phyloP scores from a whole-genome alignment of 2,113 vertebrate species.

The Microcebus griseorufus region DNA sequence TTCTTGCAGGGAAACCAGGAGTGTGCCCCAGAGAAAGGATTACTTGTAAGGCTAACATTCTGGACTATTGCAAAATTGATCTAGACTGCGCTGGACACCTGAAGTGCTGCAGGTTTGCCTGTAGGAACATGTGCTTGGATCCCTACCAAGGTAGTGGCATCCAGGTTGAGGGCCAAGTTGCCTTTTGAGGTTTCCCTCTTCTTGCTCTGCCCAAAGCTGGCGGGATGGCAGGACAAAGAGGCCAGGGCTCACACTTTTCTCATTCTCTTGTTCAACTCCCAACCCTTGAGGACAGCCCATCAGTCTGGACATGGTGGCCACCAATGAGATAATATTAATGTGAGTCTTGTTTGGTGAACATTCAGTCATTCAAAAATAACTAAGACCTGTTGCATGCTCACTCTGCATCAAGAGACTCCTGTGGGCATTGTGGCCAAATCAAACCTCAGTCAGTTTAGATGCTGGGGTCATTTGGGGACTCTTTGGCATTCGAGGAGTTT shows the following conservation, averaged over 20 bases:
- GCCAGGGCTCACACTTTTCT: background rate
- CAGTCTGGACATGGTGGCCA: background rate
- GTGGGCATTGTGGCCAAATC: too few species aligned
- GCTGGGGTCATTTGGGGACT: background rate
- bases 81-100: too few species aligned
- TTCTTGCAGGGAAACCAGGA: slow-evolving; percentile 67
- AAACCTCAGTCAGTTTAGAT: background rate
- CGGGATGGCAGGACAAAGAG: background rate
- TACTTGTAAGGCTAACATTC: too few species aligned
- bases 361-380: background rate
- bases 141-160: slow-evolving; percentile 44
- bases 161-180: background rate
- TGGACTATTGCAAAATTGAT: too few species aligned
- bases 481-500: background rate
- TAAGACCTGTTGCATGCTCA: background rate
- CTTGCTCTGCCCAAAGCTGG: background rate
- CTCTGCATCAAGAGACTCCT: background rate
- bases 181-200: background rate
- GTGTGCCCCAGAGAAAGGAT: background rate
- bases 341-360: background rate
- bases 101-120: slow-evolving; percentile 56
- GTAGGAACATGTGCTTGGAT: slow-evolving; percentile 61
- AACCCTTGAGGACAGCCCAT: background rate
- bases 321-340: background rate
- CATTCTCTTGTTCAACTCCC: background rate